Base-by-base conservation (phyloP, 2,797 vertebrate genomes). In the Acanthurus tractus region DNA sequence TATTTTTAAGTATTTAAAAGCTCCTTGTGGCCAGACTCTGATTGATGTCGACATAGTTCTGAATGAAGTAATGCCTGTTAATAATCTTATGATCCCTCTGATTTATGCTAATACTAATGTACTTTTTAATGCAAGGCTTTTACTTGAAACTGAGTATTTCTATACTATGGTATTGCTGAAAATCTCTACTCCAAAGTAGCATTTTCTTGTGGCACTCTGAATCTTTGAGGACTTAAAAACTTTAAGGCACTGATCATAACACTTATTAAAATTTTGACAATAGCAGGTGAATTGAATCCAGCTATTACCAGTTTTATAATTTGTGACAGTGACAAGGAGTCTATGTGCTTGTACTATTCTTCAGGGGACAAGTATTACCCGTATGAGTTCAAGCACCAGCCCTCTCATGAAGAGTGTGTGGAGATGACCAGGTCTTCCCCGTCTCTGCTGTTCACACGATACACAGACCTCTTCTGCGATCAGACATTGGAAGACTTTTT, bases 321-420 rank as follows among this genome's bases (percentile, higher is more conserved):
- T 34, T 34, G 7, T 14, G 48, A 3, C 17, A 8, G 36, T 29
- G 12, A 13, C 13, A 44, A 12, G 3, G 10, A 6, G 1, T 25
- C n/a, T 9, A 3, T 40, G 20, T 54, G 23, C 36, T 14, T 71
- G 3, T 57, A 61, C 70, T 18, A 72, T 48, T 59, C 56, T 63
- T 46, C 85, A 99, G 98, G 94, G 49, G 94, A 94, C 42, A 89
- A 77, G 52, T 99, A 98, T 93, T 96, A 97, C 92, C 95, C 95
- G 72, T 99, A 99, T 0, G 92, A 96, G 84, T 99, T 99, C 13
- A 93, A 96, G 86, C 90, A 96, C 1, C 98, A 99, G 92, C 97
- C 97, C 8, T 94, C 94, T 0, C 96, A 94, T 67, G 90, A 95
- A 0, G 97, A 97, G 76, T 99, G 98, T 0, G 81, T 86, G 20